Conservation (phyloP, 2,888 invertebrate species). For the Noctua janthe region DNA sequence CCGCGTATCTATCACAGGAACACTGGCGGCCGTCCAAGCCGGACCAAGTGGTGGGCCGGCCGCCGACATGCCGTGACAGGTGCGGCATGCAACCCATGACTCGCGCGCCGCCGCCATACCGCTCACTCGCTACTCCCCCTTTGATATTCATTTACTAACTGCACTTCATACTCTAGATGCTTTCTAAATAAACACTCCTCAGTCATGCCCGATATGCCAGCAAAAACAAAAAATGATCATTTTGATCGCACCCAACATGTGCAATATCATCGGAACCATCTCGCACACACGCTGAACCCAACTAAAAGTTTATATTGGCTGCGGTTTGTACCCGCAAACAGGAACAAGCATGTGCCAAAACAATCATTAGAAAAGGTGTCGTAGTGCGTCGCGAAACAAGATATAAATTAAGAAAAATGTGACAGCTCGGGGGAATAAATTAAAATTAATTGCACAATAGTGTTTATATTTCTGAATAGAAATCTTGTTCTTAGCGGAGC, state of each 20-base stretch:
- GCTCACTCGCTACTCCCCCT: constrained; percentile 74
- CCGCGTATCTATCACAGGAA: constrained; percentile 86
- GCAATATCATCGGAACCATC: constrained; percentile 55
- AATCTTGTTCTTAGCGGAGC: constrained; percentile 83
- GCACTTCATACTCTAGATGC: constrained; percentile 70
- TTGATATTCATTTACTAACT: constrained; percentile 78
- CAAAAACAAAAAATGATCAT: constrained; percentile 63
- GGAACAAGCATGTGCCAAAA: constrained; percentile 81
- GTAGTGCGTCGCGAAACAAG: constrained; percentile 76
- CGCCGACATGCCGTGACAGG: constrained; percentile 88
- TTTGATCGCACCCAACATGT: constrained; percentile 58
- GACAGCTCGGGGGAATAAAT: constrained; percentile 82
- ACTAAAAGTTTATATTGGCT: constrained; percentile 75
- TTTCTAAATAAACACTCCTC: constrained; percentile 69
- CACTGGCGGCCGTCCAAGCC: constrained; percentile 87
- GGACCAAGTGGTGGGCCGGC: constrained; percentile 88
- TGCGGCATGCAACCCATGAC: constrained; percentile 89
- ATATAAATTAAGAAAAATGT: constrained; percentile 84
- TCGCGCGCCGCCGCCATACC: constrained; percentile 79
- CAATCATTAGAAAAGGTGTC: constrained; percentile 80
- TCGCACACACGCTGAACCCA: constrained; percentile 45
- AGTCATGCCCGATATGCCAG: constrained; percentile 60
- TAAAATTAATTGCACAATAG: constrained; percentile 83
- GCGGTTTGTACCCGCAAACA: constrained; percentile 69
- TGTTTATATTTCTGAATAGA: constrained; percentile 84